Evolutionary conservation across 2,888 invertebrate genomes (phyloP), one percentile per base, ranked within the genome.

Genomic region (Panorpa germanica): DNA sequence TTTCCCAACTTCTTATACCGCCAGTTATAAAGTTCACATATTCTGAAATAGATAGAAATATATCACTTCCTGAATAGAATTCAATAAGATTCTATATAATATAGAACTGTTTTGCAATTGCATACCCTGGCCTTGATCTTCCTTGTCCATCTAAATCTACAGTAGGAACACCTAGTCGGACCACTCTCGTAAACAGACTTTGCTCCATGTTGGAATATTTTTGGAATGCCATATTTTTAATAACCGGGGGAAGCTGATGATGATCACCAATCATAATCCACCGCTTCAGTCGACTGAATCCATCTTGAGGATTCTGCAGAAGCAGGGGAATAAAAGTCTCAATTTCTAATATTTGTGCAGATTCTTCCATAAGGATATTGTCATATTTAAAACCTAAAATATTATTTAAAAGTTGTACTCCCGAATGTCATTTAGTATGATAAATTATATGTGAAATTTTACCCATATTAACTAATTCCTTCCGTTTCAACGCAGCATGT

Each of bases 211-310:
- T 99, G 31, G 90, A 93, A 56, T 91, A 98, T 52, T 99, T 99
- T 55, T 99, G 96, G 59, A 98, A 98, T 5, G 98, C 96, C 86
- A 96, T 95, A 54, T 99, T 99, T 58, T 99, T 98, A 26, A 99
- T 95, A 8, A 99, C 95, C 0, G 98, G 98, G 0, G 98, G 98
- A 41, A 99, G 60, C 55, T 99, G 98, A 56, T 98, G 93, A 55
- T 99, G 98, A 57, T 85, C 96, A 0, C 98, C 98, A 45, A 99
- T 99, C 98, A 99, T 99, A 43, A 99, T 95, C 96, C 98, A 99
- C 10, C 98, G 48, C 55, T 99, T 99, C 35, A 99, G 60, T 1
- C 96, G 67, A 47, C 91, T 95, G 40, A 75, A 77, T 0, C 93
- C 95, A 49, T 98, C 93, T 50, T 93, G 76, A 0, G 96, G 95